Evolutionary conservation across 2,888 invertebrate species (phyloP).

Genomic region (Leptinotarsa tumamoca): DNA sequence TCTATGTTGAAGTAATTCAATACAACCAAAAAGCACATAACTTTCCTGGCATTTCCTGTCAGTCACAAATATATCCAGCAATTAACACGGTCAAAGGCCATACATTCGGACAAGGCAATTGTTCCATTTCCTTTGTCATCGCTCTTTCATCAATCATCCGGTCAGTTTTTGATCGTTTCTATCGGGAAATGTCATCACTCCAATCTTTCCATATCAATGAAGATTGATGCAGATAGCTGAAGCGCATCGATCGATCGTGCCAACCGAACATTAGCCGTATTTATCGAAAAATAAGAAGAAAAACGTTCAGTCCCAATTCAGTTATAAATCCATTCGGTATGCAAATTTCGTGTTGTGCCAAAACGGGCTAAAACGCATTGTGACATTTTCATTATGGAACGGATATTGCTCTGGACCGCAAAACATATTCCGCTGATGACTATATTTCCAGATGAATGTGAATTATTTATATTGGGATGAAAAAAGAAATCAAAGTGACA

Average conservation of each 20-base stretch:
- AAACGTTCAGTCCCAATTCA: slow-evolving; percentile 15
- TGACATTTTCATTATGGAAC: slow-evolving; percentile 43
- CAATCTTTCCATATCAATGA: slow-evolving; percentile 35
- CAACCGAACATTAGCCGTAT: slow-evolving; percentile 21
- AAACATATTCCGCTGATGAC: slow-evolving; percentile 45
- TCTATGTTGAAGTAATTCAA: too few species aligned
- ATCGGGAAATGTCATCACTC: slow-evolving; percentile 33
- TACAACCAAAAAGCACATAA: not conserved
- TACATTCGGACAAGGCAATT: slow-evolving; percentile 13
- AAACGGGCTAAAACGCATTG: slow-evolving; percentile 35
- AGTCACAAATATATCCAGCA: slow-evolving; percentile 4
- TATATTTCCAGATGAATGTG: slow-evolving; percentile 40
- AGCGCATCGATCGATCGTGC: not conserved
- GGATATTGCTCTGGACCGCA: slow-evolving; percentile 42
- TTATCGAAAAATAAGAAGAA: slow-evolving; percentile 26
- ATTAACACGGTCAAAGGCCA: not conserved
- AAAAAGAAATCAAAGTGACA: slow-evolving; percentile 24
- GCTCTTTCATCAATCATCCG: slow-evolving; percentile 34
- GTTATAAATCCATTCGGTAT: slow-evolving; percentile 40
- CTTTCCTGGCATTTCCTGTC: slow-evolving; percentile 3
- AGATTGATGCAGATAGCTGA: slow-evolving; percentile 34
- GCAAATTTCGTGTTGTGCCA: slow-evolving; percentile 38
- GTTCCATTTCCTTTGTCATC: slow-evolving; percentile 29
- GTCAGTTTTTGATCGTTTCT: slow-evolving; percentile 31
- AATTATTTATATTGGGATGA: slow-evolving; percentile 41